Evolutionary conservation across 2,113 vertebrate species (phyloP), one percentile per base, ranked within the genome.

Genomic region (Pelusios castaneus): DNA sequence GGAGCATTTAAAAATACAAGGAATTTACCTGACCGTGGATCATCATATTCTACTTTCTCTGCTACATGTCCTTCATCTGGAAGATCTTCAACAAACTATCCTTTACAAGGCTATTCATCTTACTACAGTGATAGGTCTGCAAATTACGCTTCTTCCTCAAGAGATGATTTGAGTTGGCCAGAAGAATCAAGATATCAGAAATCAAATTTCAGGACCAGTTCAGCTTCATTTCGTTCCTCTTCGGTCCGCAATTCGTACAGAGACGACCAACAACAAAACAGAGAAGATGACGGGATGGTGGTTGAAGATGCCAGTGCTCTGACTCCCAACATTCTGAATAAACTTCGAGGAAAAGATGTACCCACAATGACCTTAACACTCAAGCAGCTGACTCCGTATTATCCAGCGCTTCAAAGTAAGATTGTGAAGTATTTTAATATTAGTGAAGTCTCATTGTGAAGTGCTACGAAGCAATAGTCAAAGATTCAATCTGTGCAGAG

Each of bases 361-460:
- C 82, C 93, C 70, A 73, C 90, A 29, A 67, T 90, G 93, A 91
- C 90, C 56, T 87, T 54, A 73, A 84, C 73, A 67, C 91, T 95
- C 19, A 56, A 90, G 38, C 89, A 95, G 56, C 34, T 95, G 86
- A 24, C 89, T 88, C 94, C 95, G 0, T 89, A 82, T 86, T 91
- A 96, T 58, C 94, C 96, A 89, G 94, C 91, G 16, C 91, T 96
- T 93, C 88, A 96, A 41, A 97, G 94, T 95, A 94, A 97, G 95
- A 80, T 51, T 78, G 75, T 81, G 47, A 45, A 38, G 22, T 75
- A 49, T 43, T 31, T 38, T 63, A 24, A 47, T 12, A 25, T 29
- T 43, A 47, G 12, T 47, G 14, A 29, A 47, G 76, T 11, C 24
- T 78, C 49, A 8, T 21, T 55, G 47, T 78, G 41, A 19, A 19